A percentile compares a stretch with the other conserved stretches of the same genome.
These are phyloP conservation scores for Drosophila colorata DNA, from an alignment of 2,888 invertebrate species.

Conservation along the genomic window DNA sequence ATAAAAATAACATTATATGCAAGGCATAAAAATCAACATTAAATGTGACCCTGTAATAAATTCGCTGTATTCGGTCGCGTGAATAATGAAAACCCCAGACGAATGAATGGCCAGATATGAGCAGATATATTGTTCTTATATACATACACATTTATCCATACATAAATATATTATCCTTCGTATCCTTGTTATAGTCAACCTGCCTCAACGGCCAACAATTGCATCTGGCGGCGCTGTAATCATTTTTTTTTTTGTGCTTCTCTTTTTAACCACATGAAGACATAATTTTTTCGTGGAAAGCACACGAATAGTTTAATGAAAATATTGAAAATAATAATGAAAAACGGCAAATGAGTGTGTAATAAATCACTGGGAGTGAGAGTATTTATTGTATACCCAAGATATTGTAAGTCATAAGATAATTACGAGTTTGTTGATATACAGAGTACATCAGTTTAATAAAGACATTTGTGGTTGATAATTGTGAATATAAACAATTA, in stretches of 20 bases:
- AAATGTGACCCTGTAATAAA: constrained; percentile 70
- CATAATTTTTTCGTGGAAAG: constrained; percentile 46
- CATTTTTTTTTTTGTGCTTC: constrained; percentile 16
- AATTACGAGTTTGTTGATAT: constrained; percentile 62
- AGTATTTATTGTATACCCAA: constrained; percentile 68
- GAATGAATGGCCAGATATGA: constrained; percentile 49
- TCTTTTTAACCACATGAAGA: constrained; percentile 39
- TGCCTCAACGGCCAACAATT: constrained; percentile 12
- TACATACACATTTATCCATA: not conserved
- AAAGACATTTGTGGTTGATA: not conserved
- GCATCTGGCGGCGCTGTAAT: constrained; percentile 29
- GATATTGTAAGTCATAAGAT: constrained; percentile 81
- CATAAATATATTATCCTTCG: not conserved
- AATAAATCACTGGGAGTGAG: constrained; percentile 28
- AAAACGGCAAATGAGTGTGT: constrained; percentile 37
- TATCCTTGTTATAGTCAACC: constrained; percentile 17
- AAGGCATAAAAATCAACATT: constrained; percentile 66
- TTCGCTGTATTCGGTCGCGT: constrained; percentile 49
- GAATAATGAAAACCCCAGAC: constrained; percentile 60
- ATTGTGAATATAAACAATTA: too few species aligned
- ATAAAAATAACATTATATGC: constrained; percentile 78
- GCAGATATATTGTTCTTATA: constrained; percentile 1
- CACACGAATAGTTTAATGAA: constrained; percentile 53
- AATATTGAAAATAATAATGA: constrained; percentile 59
- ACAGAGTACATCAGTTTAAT: not conserved